Evolutionary conservation across 1,140 invertebrate species (phyloP).

Genomic region (Euwallacea similis): DNA sequence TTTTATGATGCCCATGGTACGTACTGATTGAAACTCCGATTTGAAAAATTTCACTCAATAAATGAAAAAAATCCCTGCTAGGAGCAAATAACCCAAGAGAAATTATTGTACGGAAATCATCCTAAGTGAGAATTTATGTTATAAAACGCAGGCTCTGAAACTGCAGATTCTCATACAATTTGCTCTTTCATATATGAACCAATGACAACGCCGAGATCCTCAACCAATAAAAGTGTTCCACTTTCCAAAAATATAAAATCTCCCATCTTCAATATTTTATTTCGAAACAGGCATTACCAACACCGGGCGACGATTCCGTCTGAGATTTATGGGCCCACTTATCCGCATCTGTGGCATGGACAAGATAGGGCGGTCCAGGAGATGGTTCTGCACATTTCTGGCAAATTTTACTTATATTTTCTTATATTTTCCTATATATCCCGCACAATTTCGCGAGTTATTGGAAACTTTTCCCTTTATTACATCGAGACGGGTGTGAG

Average conservation of each 20-base stretch:
- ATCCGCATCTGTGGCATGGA: slow-evolving; percentile 17
- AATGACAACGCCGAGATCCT: no score
- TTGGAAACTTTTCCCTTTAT: slow-evolving; percentile 23
- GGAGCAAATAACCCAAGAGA: no score
- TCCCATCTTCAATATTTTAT: slow-evolving; percentile 21
- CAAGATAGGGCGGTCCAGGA: slow-evolving; percentile 23
- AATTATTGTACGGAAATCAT: no score
- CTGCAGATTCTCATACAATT: no score
- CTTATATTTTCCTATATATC: slow-evolving; percentile 15
- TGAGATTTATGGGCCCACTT: slow-evolving; percentile 22
- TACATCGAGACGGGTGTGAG: slow-evolving; percentile 21
- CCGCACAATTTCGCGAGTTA: slow-evolving; percentile 23
- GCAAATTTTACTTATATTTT: slow-evolving; percentile 25
- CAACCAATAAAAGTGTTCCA: slow-evolving; percentile 1
- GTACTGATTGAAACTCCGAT: no score
- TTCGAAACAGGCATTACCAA: slow-evolving; percentile 30
- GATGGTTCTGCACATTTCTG: slow-evolving; percentile 21
- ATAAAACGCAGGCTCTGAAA: no score
- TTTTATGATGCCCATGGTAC: no score
- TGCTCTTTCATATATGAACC: no score
- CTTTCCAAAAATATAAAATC: neutral
- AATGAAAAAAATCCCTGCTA: no score
- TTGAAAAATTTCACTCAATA: no score
- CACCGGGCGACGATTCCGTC: slow-evolving; percentile 17
- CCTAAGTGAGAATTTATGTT: no score